Percentiles rank a stretch among this genome's conserved stretches.
Evolutionary conservation across 1,140 invertebrate species (phyloP).

Genomic region (Cotesia typhae): DNA sequence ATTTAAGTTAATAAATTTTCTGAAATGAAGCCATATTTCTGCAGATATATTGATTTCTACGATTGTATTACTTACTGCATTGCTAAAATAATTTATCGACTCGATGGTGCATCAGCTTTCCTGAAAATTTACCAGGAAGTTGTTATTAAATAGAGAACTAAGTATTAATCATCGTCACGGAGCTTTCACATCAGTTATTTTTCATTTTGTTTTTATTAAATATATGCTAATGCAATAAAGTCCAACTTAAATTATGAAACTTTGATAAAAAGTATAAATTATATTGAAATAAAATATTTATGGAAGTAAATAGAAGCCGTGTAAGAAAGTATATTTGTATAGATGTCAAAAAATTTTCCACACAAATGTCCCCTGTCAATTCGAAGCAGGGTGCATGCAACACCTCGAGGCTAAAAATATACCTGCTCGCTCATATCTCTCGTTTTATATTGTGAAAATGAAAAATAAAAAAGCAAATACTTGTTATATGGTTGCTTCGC

Average conservation of each 20-base stretch:
- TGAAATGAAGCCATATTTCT: neutral
- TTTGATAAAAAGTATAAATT: neutral
- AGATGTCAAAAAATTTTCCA: conserved; percentile 4
- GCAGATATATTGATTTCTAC: conserved; percentile 8
- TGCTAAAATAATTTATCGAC: conserved; percentile 11
- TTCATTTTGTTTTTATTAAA: no score
- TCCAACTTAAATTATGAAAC: neutral
- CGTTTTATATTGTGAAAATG: neutral
- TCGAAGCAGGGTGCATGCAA: neutral
- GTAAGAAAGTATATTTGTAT: neutral
- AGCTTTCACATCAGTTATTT: neutral
- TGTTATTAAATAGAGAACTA: neutral
- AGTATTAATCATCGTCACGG: neutral
- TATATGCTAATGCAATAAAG: no score
- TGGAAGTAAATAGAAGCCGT: no score
- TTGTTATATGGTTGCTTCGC: conserved; percentile 8
- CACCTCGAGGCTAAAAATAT: conserved; percentile 1
- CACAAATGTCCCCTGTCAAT: neutral
- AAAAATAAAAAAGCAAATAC: neutral
- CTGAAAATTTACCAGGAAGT: conserved; percentile 1
- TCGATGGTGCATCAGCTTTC: conserved; percentile 22
- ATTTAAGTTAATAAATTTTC: no score
- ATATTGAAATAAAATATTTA: neutral
- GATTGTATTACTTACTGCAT: conserved; percentile 29
- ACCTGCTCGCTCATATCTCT: neutral